Evolutionary conservation across 2,113 vertebrate genomes (phyloP).

Genomic region (Pteronura brasiliensis): DNA sequence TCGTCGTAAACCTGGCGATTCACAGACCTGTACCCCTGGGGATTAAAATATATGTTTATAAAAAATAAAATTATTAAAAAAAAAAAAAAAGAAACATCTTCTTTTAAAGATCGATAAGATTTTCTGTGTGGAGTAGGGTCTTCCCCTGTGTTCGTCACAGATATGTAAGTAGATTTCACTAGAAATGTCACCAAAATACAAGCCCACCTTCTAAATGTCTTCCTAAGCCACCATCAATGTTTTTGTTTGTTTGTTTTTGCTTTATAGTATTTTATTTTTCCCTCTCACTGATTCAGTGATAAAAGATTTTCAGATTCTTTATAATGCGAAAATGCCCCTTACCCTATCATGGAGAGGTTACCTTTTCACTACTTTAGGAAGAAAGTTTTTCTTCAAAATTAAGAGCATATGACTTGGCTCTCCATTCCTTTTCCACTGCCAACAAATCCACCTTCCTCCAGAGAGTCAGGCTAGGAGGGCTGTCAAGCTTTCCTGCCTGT

Average conservation of each 20-base stretch:
- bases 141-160: not conserved
- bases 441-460: not conserved
- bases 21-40: too few relatives aligned
- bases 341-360: not conserved
- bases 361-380: not conserved
- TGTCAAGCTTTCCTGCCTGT: not conserved
- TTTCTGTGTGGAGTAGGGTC: not conserved
- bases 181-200: not conserved
- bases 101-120: not conserved
- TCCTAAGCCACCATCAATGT: not conserved
- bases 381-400: not conserved
- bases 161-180: not conserved
- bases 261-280: not conserved
- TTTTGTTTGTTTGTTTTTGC: not conserved
- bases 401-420: not conserved
- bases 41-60: too few relatives aligned
- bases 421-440: not conserved
- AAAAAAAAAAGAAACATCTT: not conserved
- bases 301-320: not conserved
- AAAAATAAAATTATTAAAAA: too few relatives aligned
- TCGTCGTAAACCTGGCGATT: too few relatives aligned
- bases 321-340: not conserved
- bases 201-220: not conserved
- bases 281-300: not conserved
- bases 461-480: not conserved